Base-by-base conservation (phyloP, 2,797 vertebrate species). In the Catostomus latipinnis region DNA sequence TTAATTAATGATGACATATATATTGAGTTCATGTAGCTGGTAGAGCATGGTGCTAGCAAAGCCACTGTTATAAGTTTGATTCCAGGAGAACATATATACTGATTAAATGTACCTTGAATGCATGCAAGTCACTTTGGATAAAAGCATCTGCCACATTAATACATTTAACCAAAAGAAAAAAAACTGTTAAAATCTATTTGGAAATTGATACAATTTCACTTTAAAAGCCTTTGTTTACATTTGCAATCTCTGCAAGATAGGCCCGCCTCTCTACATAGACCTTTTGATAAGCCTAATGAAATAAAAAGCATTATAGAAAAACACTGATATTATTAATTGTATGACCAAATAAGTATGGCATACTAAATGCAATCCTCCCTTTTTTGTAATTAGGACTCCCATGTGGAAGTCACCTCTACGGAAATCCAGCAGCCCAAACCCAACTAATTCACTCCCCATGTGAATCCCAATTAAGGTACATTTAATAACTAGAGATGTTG, bases 251-350 rank as follows among this genome's bases (percentile, higher is more conserved):
- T 10, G 93, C 90, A 68, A 96, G 87, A 83, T 94, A 96, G 0
- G 87, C 90, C 67, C 83, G 87, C 11, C 89, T 88, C 85, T 96
- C 95, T 73, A 93, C 93, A 16, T 95, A 96, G 88, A 93, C 93
- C 89, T 92, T 96, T 84, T 94, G 93, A 88, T 96, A 96, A n/a
- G 94, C 95, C 96, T 97, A 77, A 71, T 73, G 45, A 65, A 80
- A 76, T 7, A 72, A 65, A 89, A 86, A 86, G 46, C 87, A 46
- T 57, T 43, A 78, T 13, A 56, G 57, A 52, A 49, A 4, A 60
- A 18, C 49, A 65, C 0, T 52, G 49, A 50, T n/a, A 58, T 60
- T 11, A 50, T 2, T 10, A 1, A 34, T 45, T 61, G 22, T 48
- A 58, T 58, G 62, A 77, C 3, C 43, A 49, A 56, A 10, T 49